Evolutionary conservation across 2,113 vertebrate species (phyloP), one percentile per base, ranked within the genome.

Genomic region (Pipra filicauda): DNA sequence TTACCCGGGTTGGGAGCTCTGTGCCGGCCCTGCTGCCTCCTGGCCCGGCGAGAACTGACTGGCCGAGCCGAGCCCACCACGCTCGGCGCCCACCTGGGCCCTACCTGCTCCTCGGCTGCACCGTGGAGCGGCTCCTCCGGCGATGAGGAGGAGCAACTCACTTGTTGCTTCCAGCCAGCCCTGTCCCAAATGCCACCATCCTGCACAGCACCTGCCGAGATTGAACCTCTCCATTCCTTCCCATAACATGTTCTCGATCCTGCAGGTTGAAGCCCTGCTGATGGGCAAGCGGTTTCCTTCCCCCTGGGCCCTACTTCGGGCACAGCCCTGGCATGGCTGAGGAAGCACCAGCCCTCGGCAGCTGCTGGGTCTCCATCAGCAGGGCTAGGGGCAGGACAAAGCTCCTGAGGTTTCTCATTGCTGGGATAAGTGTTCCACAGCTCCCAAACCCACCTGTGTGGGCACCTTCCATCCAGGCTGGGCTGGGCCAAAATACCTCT

Each of bases 1-100:
- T 19, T 3, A 4, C 1, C 2, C 2, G 7, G 3, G 1, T 7
- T 16, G 31, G 4, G 22, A 3, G 11, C 3, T 8, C 3, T 4
- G 2, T 51, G 27, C 52, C 27, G 35, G 23, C 12, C 5, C 3
- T 10, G 12, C 12, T 13, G 33, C 23, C 15, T n/a, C 24, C 24
- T 17, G 35, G 22, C 8, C 6, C 2, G 21, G 26, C 26, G 1
- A 27, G 37, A 1, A 22, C 1, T 6, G 6, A 5, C 1, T 1
- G 49, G 3, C 18, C 23, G 1, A 15, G 30, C 24, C 15, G 3
- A 15, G 33, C 5, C 28, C 28, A 1, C 5, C n/a, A 0, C 15
- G 19, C 4, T 5, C 27, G 1, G 21, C 26, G 1, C 6, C 28
- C 39, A 6, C 7, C 3, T 3, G 19, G 71, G 28, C 70, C 18